Evolutionary conservation across 2,888 invertebrate species (phyloP).

Genomic region (Melipona beecheii): DNA sequence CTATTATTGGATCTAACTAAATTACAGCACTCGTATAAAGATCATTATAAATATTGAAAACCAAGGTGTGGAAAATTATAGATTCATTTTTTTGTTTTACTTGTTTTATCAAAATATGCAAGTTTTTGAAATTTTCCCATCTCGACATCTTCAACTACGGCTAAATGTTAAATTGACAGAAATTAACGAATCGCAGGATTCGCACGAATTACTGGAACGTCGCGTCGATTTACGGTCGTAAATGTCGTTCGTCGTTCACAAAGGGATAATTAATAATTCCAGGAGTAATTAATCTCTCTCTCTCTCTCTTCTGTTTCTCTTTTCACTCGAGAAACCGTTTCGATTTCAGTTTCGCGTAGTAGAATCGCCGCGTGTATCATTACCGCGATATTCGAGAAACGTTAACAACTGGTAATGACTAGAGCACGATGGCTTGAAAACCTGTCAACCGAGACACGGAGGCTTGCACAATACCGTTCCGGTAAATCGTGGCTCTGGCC

Average conservation of each 20-base stretch:
- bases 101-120: too few relatives aligned
- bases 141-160: not conserved
- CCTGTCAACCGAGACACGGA: conserved; percentile 70
- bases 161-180: not conserved
- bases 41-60: too few relatives aligned
- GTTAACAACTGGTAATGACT: conserved; percentile 62
- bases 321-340: conserved; percentile 38
- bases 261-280: conserved; percentile 50
- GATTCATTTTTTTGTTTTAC: too few relatives aligned
- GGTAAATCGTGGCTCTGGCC: conserved; percentile 60
- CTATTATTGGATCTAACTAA: too few relatives aligned
- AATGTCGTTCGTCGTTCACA: conserved; percentile 12
- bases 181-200: not conserved
- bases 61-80: too few relatives aligned
- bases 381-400: conserved; percentile 61
- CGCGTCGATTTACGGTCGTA: conserved; percentile 4
- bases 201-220: not conserved
- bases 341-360: conserved; percentile 51
- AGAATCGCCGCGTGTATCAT: conserved; percentile 64
- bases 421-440: conserved; percentile 65
- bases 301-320: not conserved
- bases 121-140: not conserved
- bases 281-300: conserved; percentile 42
- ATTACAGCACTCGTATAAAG: too few relatives aligned
- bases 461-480: conserved; percentile 64